These are phyloP conservation scores for Macroglossus sobrinus DNA, from an alignment of 2,113 vertebrate species.

Conservation along the genomic window DNA sequence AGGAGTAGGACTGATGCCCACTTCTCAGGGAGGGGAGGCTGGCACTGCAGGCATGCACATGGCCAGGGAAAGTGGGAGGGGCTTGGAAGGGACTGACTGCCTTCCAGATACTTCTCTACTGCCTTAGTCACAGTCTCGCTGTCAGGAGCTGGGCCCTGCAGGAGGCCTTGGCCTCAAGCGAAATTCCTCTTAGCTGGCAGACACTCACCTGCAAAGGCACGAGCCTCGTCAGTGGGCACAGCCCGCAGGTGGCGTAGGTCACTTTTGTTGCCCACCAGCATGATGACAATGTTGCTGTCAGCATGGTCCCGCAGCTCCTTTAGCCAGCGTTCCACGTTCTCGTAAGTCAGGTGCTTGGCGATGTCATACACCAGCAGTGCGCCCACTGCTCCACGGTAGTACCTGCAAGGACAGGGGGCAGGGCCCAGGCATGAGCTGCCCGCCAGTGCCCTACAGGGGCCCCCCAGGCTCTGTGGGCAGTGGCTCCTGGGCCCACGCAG, in stretches of 20 bases:
- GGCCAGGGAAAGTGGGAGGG: background rate
- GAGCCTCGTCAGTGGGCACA: slow-evolving; percentile 94
- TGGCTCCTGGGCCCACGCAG: background rate
- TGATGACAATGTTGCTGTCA: slow-evolving; percentile 97
- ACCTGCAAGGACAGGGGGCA: slow-evolving; percentile 77
- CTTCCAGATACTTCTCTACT: background rate
- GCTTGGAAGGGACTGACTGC: background rate
- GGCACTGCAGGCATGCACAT: background rate
- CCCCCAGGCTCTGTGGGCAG: background rate
- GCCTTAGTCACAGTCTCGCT: accelerated
- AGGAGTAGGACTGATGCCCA: background rate
- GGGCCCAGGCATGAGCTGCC: background rate
- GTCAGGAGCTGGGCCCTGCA: no score
- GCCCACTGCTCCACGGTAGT: slow-evolving; percentile 94
- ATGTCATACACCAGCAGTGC: slow-evolving; percentile 97
- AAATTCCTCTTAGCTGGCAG: accelerated
- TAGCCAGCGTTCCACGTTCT: slow-evolving; percentile 97
- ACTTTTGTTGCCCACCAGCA: slow-evolving; percentile 98
- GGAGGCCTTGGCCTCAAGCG: background rate
- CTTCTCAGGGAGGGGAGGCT: background rate
- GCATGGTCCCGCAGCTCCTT: slow-evolving; percentile 98
- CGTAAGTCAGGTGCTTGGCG: slow-evolving; percentile 96
- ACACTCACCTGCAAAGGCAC: slow-evolving; percentile 90
- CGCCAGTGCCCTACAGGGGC: accelerated
- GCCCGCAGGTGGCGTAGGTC: slow-evolving; percentile 95